Conservation (phyloP, 2,797 vertebrate species). For the Amazona finschi region DNA sequence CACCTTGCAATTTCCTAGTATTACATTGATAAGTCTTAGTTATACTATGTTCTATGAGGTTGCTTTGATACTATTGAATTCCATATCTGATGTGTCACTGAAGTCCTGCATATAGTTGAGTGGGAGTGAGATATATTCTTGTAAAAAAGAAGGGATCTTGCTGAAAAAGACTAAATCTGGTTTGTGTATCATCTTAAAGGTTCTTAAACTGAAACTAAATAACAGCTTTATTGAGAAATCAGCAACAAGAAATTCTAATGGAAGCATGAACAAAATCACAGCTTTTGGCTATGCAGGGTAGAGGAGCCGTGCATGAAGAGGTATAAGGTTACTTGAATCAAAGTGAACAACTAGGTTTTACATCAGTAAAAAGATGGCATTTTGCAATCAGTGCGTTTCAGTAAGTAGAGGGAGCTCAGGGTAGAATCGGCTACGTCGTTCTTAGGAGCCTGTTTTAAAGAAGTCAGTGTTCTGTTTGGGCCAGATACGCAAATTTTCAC, state of each 20-base stretch:
- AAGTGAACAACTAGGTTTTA: not conserved
- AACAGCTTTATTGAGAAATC: not conserved
- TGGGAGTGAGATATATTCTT: not conserved
- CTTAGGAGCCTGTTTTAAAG: not conserved
- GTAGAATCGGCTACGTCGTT: not conserved
- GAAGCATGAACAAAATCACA: not conserved
- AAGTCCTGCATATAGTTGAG: not conserved
- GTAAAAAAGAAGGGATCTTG: not conserved
- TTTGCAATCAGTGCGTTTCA: not conserved
- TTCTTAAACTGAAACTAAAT: not conserved
- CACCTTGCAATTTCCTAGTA: not conserved
- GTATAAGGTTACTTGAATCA: not conserved
- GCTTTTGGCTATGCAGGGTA: not conserved
- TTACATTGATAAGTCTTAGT: not conserved
- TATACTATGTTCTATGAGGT: not conserved
- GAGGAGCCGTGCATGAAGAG: not conserved
- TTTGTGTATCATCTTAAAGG: not conserved
- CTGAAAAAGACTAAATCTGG: not conserved
- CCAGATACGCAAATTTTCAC: not conserved
- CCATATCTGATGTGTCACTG: rapidly evolving
- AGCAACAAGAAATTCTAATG: not conserved
- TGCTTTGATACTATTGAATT: not conserved
- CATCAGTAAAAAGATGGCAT: not conserved
- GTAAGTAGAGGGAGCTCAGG: not conserved
- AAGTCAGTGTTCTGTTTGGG: not conserved